Evolutionary conservation across 2,113 vertebrate species (phyloP), one percentile per base, ranked within the genome.

Genomic region (Prunella himalayana): DNA sequence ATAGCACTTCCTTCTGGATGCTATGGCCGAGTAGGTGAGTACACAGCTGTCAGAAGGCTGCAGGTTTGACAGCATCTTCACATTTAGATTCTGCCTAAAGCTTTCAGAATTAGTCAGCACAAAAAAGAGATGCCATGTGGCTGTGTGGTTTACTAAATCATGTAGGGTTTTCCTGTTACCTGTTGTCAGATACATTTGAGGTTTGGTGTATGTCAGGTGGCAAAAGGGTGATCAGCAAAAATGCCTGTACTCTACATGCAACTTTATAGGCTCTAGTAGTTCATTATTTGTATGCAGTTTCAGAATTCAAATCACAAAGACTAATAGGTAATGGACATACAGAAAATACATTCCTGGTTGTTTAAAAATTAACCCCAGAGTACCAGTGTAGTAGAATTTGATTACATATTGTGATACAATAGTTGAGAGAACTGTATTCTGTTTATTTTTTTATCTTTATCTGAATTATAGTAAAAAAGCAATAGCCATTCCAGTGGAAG

Each of bases 1-100:
- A 98, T 99, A 28, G 98, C 98, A 4, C 98, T 99, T 71, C 99
- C 99, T 31, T 61, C 97, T 59, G 99, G 99, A 6, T 99, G 98
- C 97, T 99, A 99, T 45, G 99, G 99, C 7, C 97, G 99, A 98
- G 98, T 99, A 7, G 99, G 99, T 99, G 92, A 98, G 99, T 98
- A 82, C 51, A 28, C n/a, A 39, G n/a, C 25, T 76, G 37, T 61
- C 25, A 33, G 33, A 30, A 53, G 24, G 15, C 54, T 80, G 27
- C 44, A 50, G 31, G 30, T 71, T 51, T 78, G 35, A 24, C 0
- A 0, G 39, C 28, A 37, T 51, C 56, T 45, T 91, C 28, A n/a
- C 20, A 2, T 66, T 61, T 65, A 30, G 20, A 61, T 30, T 77
- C 30, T 76, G 13, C 24, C 60, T 78, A 18, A 73, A 77, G 28